Evolutionary conservation across 92 coral and sea anemone species (phyloP), one percentile per base, ranked within the genome.

Genomic region (Epizoanthus illoricatus): DNA sequence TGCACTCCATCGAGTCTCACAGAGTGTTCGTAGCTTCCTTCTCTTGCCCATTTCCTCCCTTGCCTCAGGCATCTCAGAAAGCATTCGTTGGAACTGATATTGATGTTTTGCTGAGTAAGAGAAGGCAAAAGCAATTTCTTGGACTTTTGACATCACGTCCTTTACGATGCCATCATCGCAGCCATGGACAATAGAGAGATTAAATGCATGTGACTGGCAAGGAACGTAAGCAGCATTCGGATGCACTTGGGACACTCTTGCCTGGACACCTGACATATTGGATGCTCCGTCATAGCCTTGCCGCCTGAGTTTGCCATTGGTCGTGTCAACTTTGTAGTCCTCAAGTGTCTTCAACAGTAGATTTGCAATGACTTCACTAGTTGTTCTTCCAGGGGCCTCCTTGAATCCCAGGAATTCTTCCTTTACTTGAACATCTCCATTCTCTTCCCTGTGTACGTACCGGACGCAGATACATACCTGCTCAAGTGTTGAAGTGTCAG

Each of bases 201-300:
- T 55, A 65, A 73, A 73, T 73, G 79, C 64, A 73, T 54, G 79
- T 73, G 79, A 73, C 79, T 73, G 79, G 79, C 79, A 71, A 71
- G 47, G 75, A 71, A 71, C 0, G 60, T 71, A 47, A 71, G 59
- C 75, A 19, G 60, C 75, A 73, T 54, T 54, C 4, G 47, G 64
- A 73, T 73, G 78, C 78, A 73, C 78, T 73, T 73, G 63, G 63
- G 64, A 52, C 78, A 73, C 78, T 73, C 64, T 73, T 73, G 79
- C 64, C 79, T 73, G 40, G 75, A 71, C 75, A 71, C 75, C 60
- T 71, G 75, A 73, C 64, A 73, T 73, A 73, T 73, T 73, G 65
- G 64, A 73, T 73, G 79, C 79, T 73, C 79, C 21, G 45, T 73
- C 64, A 54, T 54, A 73, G 47, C 65, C 79, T 24, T 54, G 62